These are phyloP conservation scores for Lindbergichthys nudifrons DNA, from an alignment of 2,797 vertebrate species.

Conservation along the genomic window DNA sequence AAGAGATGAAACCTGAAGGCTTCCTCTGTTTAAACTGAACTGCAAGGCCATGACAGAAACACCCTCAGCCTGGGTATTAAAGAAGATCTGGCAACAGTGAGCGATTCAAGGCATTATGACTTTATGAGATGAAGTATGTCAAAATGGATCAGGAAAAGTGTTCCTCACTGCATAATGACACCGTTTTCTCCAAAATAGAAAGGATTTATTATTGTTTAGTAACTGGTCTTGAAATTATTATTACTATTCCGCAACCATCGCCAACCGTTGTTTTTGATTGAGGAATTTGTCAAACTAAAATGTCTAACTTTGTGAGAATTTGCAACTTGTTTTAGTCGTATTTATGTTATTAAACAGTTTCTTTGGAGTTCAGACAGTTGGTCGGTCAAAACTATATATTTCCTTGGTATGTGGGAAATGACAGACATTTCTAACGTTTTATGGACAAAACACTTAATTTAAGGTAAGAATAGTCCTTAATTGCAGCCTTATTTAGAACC, in stretches of 20 bases:
- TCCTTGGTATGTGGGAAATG: background rate
- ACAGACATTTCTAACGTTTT: background rate
- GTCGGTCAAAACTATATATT: background rate
- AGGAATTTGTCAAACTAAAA: slow-evolving; percentile 1
- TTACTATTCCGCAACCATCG: background rate
- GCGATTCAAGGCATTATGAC: background rate
- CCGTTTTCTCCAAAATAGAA: background rate
- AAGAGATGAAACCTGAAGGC: slow-evolving; percentile 53
- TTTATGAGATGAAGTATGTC: too few species aligned
- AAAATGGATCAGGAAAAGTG: background rate
- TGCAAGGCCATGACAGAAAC: slow-evolving; percentile 9
- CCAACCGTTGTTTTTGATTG: background rate
- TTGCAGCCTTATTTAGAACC: background rate
- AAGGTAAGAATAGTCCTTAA: background rate
- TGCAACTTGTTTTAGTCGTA: background rate
- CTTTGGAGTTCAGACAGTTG: slow-evolving; percentile 10
- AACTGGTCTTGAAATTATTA: background rate
- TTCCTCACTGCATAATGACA: slow-evolving; percentile 12
- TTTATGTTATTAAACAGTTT: background rate
- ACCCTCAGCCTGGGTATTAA: slow-evolving; percentile 11
- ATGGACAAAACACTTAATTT: background rate
- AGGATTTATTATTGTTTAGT: background rate
- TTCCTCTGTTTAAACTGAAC: slow-evolving; percentile 38
- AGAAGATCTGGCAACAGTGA: background rate
- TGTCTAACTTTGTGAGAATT: background rate